phyloP scores from a whole-genome alignment of 2,888 invertebrate genomes.

The Tuberolachnus salignus region DNA sequence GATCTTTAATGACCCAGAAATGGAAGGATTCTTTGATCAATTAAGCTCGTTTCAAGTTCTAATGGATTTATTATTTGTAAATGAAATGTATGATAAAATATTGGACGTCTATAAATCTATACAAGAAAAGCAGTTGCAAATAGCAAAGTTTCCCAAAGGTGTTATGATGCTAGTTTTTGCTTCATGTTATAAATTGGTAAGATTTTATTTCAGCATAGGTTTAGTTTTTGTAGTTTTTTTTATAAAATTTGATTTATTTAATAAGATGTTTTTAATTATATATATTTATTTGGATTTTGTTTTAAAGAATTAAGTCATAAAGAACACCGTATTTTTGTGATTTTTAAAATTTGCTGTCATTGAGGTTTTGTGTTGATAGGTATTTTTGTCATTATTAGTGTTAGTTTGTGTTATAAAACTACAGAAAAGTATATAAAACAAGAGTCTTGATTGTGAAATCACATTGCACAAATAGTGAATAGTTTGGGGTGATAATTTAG shows the following conservation, averaged over 20 bases:
- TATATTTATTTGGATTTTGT: no score
- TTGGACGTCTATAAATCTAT: constrained; percentile 70
- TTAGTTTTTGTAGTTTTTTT: background rate
- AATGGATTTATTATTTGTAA: constrained; percentile 74
- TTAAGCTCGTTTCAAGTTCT: constrained; percentile 71
- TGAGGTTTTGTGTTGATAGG: no score
- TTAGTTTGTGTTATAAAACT: no score
- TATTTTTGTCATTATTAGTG: no score
- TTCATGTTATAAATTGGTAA: constrained; percentile 78
- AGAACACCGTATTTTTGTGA: no score
- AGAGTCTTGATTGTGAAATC: no score
- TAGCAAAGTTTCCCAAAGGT: constrained; percentile 73
- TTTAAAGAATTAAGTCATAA: no score
- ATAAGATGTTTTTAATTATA: no score
- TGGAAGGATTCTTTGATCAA: constrained; percentile 76
- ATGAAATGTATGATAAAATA: constrained; percentile 72
- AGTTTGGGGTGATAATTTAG: no score
- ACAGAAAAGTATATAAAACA: no score
- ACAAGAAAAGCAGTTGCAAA: constrained; percentile 69
- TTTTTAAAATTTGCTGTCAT: no score
- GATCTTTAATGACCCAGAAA: constrained; percentile 70
- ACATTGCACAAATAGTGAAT: no score
- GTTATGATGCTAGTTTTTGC: constrained; percentile 72
- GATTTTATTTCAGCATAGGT: constrained; percentile 32
- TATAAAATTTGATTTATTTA: background rate